Percentiles rank a stretch among this genome's conserved stretches.
Evolutionary conservation across 92 coral and sea anemone genomes (phyloP).

Genomic region (Zoanthus sociatus): DNA sequence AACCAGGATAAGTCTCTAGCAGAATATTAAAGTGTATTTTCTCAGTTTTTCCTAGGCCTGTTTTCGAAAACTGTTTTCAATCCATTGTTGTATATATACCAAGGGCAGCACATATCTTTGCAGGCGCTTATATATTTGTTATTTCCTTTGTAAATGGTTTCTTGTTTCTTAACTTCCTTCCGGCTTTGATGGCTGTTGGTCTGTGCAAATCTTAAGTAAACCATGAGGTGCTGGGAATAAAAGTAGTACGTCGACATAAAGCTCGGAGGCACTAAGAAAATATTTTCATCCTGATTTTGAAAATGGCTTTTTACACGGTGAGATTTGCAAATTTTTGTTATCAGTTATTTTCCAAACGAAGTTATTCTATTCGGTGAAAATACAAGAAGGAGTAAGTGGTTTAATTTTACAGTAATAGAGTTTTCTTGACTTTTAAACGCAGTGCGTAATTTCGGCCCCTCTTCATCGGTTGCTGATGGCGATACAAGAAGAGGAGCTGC

Average conservation of each 20-base stretch:
- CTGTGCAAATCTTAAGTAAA: background rate
- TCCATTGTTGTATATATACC: no score
- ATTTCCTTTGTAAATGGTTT: no score
- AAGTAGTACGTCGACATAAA: background rate
- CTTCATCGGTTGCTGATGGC: slow-evolving; percentile 6
- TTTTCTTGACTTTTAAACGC: background rate
- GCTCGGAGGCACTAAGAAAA: background rate
- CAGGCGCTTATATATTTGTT: no score
- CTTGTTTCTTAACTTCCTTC: background rate
- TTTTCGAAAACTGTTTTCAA: no score
- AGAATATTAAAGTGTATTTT: no score
- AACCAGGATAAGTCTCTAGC: no score
- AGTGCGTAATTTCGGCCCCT: slow-evolving; percentile 7
- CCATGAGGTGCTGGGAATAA: background rate
- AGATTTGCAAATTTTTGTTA: background rate
- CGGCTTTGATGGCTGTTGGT: background rate
- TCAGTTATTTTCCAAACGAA: background rate
- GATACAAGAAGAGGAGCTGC: background rate
- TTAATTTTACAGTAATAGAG: background rate
- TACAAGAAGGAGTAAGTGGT: background rate
- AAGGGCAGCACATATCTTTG: no score
- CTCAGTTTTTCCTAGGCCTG: no score
- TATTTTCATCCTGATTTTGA: background rate
- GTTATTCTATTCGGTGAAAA: background rate
- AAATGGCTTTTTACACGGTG: background rate